A percentile compares a stretch with the other conserved stretches of the same genome.
phyloP scores from a whole-genome alignment of 2,888 invertebrate genomes.

The Cryptus armator region DNA sequence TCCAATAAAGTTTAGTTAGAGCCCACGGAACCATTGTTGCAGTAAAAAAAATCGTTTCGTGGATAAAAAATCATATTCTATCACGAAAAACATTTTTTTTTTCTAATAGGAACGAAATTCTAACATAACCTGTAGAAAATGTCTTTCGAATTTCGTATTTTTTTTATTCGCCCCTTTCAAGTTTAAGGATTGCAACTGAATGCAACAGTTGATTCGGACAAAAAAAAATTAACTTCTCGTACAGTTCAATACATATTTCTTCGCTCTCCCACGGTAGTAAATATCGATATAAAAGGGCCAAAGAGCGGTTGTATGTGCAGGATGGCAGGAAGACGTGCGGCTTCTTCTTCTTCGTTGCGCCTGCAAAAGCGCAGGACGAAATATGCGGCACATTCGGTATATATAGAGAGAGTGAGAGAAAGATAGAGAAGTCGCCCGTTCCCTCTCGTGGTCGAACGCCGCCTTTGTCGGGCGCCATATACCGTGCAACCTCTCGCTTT shows the following conservation, averaged over 20 bases:
- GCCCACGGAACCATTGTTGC: too few species aligned
- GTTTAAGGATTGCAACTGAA: background rate
- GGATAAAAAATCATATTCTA: too few species aligned
- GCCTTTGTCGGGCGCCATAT: conserved; percentile 81
- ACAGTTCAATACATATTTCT: conserved; percentile 11
- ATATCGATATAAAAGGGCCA: conserved; percentile 78
- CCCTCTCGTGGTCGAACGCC: conserved; percentile 40
- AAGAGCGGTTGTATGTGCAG: conserved; percentile 32
- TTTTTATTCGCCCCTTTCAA: background rate
- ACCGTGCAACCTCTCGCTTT: conserved; percentile 77
- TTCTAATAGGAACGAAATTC: too few species aligned
- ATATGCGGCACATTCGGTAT: conserved; percentile 54
- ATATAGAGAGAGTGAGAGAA: conserved; percentile 27
- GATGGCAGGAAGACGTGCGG: conserved; percentile 54
- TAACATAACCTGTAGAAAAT: background rate
- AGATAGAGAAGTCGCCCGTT: conserved; percentile 60
- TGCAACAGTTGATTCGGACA: background rate
- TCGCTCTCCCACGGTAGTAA: conserved; percentile 73
- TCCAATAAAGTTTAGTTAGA: too few species aligned
- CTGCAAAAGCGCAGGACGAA: conserved; percentile 58
- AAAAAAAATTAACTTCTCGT: background rate
- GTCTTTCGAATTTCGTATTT: conserved; percentile 1
- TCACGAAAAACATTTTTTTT: too few species aligned
- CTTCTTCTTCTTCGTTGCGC: conserved; percentile 43
- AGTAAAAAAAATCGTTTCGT: too few species aligned